A percentile compares a stretch with the other conserved stretches of the same genome.
Conservation (phyloP, 2,113 vertebrate species). For the Lepus timidus region DNA sequence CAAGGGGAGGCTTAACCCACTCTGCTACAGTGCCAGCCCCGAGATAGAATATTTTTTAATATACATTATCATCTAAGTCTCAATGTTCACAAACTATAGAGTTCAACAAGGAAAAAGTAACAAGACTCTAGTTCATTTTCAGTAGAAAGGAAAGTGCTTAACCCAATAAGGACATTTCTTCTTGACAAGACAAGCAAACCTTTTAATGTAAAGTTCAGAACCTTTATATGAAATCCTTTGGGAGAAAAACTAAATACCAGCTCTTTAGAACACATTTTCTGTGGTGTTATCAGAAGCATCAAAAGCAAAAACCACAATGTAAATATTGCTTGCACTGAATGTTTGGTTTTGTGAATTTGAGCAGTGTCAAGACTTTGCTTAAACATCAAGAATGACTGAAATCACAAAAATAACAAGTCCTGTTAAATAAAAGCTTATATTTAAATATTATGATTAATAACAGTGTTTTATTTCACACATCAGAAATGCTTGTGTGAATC, state of each 20-base stretch:
- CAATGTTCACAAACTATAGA: too few species aligned
- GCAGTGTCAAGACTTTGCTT: background rate
- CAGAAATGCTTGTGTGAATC: background rate
- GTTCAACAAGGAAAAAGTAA: too few species aligned
- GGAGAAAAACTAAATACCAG: constrained; percentile 11
- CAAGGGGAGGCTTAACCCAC: too few species aligned
- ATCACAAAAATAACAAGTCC: background rate
- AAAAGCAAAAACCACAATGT: background rate
- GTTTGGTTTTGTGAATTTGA: background rate
- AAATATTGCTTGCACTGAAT: background rate
- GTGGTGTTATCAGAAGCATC: background rate
- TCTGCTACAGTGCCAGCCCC: too few species aligned
- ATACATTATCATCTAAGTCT: too few species aligned
- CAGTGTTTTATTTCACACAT: background rate
- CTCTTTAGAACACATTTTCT: constrained; percentile 36
- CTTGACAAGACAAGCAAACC: constrained; percentile 29
- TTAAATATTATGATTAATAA: background rate
- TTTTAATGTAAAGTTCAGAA: constrained; percentile 67
- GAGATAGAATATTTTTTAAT: too few species aligned
- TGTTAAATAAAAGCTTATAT: background rate
- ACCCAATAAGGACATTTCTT: constrained; percentile 11
- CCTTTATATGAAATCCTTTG: constrained; percentile 3
- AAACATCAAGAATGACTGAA: background rate
- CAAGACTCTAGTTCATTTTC: background rate
- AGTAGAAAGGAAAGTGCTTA: background rate